phyloP scores from a whole-genome alignment of 2,113 vertebrate species.

The Podarcis muralis region DNA sequence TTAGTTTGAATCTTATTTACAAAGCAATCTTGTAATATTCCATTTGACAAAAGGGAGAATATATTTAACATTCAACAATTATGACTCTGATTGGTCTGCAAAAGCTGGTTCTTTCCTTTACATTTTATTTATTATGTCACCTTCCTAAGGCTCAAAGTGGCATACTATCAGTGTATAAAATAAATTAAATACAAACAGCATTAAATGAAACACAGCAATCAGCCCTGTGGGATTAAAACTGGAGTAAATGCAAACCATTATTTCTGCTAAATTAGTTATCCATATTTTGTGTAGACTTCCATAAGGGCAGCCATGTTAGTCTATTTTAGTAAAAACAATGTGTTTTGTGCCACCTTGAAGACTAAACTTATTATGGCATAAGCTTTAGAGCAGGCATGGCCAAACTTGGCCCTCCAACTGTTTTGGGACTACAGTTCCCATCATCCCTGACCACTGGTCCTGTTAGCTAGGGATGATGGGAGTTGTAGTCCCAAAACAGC shows the following conservation, averaged over 20 bases:
- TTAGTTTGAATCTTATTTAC: not conserved
- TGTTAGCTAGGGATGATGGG: too few relatives aligned
- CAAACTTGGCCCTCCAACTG: too few relatives aligned
- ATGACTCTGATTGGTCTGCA: not conserved
- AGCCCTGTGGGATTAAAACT: not conserved
- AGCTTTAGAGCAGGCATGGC: too few relatives aligned
- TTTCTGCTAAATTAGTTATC: not conserved
- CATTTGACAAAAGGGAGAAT: not conserved
- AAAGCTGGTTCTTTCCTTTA: not conserved
- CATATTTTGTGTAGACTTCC: not conserved
- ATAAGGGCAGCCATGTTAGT: too few relatives aligned
- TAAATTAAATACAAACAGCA: not conserved
- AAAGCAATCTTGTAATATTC: not conserved
- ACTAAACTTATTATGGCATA: too few relatives aligned
- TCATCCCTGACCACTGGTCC: too few relatives aligned
- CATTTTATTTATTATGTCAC: not conserved
- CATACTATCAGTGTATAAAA: not conserved
- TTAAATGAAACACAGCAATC: not conserved
- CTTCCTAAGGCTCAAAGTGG: not conserved
- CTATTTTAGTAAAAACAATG: too few relatives aligned
- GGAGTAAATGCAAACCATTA: not conserved
- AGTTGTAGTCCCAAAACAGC: too few relatives aligned
- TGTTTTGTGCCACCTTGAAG: too few relatives aligned
- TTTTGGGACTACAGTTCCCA: too few relatives aligned
- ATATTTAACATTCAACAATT: not conserved